These are phyloP conservation scores for Chloromyia formosa DNA, from an alignment of 2,888 invertebrate species.

Conservation along the genomic window DNA sequence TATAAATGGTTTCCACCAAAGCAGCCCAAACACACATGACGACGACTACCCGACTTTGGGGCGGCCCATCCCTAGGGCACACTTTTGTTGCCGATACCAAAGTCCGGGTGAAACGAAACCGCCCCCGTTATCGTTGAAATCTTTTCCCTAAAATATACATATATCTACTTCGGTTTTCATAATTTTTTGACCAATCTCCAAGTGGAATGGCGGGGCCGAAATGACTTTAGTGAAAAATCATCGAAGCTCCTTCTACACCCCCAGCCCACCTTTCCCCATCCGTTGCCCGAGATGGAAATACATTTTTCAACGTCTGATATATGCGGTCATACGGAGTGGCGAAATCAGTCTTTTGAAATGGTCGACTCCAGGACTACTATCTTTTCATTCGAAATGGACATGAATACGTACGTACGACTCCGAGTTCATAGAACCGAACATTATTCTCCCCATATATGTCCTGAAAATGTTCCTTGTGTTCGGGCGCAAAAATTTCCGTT, in stretches of 20 bases:
- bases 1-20: conserved; percentile 44
- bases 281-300: background rate
- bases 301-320: conserved; percentile 31
- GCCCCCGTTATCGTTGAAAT: conserved; percentile 6
- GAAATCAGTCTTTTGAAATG: conserved; percentile 25
- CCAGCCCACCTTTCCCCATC: too few relatives aligned
- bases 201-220: background rate
- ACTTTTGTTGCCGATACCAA: background rate
- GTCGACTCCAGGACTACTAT: background rate
- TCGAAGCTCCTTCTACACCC: too few relatives aligned
- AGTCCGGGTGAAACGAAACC: background rate
- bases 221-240: too few relatives aligned
- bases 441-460: too few relatives aligned
- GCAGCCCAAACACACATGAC: background rate
- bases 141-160: conserved; percentile 30
- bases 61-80: background rate
- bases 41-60: background rate
- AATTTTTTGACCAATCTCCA: conserved; percentile 25
- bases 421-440: too few relatives aligned
- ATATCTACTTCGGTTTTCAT: conserved; percentile 29
- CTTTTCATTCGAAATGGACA: conserved; percentile 18
- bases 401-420: too few relatives aligned
- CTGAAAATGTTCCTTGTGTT: conserved; percentile 28
- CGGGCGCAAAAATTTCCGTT: conserved; percentile 26
- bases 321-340: background rate